Evolutionary conservation across 2,797 vertebrate genomes (phyloP).

Genomic region (Sebastes miniatus): DNA sequence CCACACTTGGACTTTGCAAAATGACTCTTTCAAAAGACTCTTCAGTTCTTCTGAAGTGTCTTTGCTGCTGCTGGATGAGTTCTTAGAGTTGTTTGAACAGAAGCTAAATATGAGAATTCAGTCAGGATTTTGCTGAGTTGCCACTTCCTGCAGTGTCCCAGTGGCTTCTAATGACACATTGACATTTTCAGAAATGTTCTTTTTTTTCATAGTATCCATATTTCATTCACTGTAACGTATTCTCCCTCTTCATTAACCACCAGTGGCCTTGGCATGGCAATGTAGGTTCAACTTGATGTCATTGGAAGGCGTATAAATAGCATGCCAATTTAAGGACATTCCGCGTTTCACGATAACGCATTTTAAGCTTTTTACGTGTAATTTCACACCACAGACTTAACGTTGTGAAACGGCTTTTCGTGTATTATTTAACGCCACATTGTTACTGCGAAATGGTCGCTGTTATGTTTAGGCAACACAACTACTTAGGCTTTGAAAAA

Average conservation of each 20-base stretch:
- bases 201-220: not conserved
- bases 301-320: too few species aligned
- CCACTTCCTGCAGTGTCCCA: not conserved
- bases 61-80: not conserved
- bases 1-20: not conserved
- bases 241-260: not conserved
- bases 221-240: not conserved
- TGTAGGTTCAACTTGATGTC: not conserved
- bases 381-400: too few species aligned
- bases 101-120: not conserved
- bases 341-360: not conserved
- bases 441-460: too few species aligned
- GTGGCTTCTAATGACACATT: not conserved
- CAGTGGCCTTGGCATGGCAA: not conserved
- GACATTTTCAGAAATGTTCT: not conserved
- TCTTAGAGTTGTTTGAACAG: not conserved
- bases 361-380: too few species aligned
- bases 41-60: conserved; percentile 2
- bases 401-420: too few species aligned
- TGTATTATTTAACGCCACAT: too few species aligned
- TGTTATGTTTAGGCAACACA: too few species aligned
- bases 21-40: not conserved
- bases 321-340: too few species aligned
- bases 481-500: too few species aligned
- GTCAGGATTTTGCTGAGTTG: not conserved